phyloP scores from a whole-genome alignment of 2,888 invertebrate species.

The Laspeyria flexula region DNA sequence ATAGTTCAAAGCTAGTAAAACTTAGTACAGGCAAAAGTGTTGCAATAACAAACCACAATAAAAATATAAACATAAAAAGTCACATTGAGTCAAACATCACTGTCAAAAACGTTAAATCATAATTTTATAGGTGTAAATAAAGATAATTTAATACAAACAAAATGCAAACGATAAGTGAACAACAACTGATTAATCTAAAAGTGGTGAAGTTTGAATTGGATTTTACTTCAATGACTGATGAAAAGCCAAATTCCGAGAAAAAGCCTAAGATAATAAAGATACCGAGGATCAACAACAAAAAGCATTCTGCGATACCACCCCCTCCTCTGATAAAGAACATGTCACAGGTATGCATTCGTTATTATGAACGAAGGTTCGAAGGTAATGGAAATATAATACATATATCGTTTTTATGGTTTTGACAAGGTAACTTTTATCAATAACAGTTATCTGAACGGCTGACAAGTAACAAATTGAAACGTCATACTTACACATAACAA shows the following conservation, averaged over 20 bases:
- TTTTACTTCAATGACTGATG: conserved; percentile 58
- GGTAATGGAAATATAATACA: conserved; percentile 21
- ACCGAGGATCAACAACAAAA: conserved; percentile 58
- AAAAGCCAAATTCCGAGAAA: conserved; percentile 50
- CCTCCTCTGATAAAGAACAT: conserved; percentile 56
- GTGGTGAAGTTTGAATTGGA: conserved; percentile 77
- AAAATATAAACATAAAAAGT: too few species aligned
- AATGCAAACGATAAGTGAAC: conserved; percentile 75
- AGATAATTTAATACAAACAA: conserved; percentile 7
- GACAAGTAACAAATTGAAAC: neutral
- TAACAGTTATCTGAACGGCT: neutral
- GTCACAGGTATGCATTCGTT: conserved; percentile 55
- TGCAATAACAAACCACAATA: neutral
- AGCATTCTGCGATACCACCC: conserved; percentile 60
- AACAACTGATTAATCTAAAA: conserved; percentile 76
- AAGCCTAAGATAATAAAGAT: conserved; percentile 64
- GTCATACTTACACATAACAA: neutral
- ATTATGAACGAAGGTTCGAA: conserved; percentile 7
- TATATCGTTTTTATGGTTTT: conserved; percentile 5
- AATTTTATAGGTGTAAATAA: conserved; percentile 14
- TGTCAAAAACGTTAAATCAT: conserved; percentile 16
- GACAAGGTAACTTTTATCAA: conserved; percentile 4
- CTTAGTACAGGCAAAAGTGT: neutral
- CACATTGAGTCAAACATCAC: conserved; percentile 7
- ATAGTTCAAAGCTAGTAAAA: conserved; percentile 19